phyloP scores from a whole-genome alignment of 2,113 vertebrate genomes.

The human (Homo sapiens) region DNA sequence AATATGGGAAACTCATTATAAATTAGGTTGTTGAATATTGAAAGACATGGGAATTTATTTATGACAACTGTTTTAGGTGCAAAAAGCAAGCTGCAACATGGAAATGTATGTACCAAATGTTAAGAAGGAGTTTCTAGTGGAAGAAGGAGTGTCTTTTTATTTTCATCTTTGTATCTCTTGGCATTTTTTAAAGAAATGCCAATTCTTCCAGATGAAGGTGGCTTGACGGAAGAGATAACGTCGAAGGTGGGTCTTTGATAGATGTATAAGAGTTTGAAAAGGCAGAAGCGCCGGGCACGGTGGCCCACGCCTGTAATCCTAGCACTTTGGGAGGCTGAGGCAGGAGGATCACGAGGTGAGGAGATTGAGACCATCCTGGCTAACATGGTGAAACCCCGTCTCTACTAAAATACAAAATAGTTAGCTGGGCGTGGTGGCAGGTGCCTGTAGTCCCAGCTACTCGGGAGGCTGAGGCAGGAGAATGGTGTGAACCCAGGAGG shows the following conservation, averaged over 20 bases:
- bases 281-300: background rate
- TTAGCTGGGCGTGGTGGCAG: no score
- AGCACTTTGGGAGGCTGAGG: no score
- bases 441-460: no score
- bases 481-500: no score
- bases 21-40: conserved; percentile 5
- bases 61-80: background rate
- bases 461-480: no score
- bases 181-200: conserved; percentile 5
- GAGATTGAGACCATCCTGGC: no score
- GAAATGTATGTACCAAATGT: background rate
- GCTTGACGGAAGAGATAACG: background rate
- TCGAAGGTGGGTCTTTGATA: background rate
- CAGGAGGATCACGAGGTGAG: no score
- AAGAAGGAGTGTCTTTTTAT: conserved; percentile 42
- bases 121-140: conserved; percentile 18
- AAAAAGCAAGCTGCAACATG: background rate
- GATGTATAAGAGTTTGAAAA: background rate
- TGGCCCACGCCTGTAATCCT: no score
- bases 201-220: background rate
- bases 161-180: conserved; percentile 23
- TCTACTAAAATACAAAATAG: no score
- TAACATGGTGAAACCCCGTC: no score
- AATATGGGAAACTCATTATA: conserved; percentile 43
- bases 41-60: conserved; percentile 3